Evolutionary conservation across 2,113 vertebrate genomes (phyloP).

Genomic region (Chionis minor): DNA sequence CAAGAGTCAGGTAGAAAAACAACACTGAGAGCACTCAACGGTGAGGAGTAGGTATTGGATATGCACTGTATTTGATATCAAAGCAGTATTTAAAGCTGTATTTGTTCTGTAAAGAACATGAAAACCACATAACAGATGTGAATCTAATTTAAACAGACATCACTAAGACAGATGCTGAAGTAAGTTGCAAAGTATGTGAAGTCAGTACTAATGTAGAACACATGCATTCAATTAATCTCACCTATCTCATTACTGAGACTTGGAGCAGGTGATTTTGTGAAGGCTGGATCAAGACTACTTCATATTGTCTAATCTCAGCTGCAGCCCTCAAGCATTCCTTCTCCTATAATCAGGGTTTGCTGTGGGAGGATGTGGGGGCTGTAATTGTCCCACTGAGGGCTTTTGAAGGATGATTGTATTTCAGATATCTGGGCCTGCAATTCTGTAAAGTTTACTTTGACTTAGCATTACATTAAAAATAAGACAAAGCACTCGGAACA

Average conservation of each 20-base stretch:
- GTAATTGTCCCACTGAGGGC: conserved; percentile 50
- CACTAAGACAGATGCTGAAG: not conserved
- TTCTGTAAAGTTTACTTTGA: not conserved
- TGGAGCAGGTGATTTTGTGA: not conserved
- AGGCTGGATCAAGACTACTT: not conserved
- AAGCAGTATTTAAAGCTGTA: not conserved
- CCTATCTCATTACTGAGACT: not conserved
- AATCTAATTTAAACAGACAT: not conserved
- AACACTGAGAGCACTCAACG: not conserved
- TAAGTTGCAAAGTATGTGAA: not conserved
- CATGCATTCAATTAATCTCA: not conserved
- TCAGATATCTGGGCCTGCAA: conserved; percentile 16
- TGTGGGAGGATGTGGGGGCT: conserved; percentile 51
- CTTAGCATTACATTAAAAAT: conserved; percentile 9
- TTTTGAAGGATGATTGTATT: conserved; percentile 48
- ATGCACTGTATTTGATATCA: not conserved
- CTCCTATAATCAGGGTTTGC: conserved; percentile 4
- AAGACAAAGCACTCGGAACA: not conserved
- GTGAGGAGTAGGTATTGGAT: not conserved
- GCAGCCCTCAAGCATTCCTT: conserved; percentile 4
- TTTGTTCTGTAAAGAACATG: not conserved
- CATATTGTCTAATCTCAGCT: not conserved
- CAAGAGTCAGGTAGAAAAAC: not conserved
- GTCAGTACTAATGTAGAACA: not conserved
- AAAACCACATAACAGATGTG: not conserved